Evolutionary conservation across 1,140 invertebrate genomes (phyloP).

Genomic region (Bombus confusus): DNA sequence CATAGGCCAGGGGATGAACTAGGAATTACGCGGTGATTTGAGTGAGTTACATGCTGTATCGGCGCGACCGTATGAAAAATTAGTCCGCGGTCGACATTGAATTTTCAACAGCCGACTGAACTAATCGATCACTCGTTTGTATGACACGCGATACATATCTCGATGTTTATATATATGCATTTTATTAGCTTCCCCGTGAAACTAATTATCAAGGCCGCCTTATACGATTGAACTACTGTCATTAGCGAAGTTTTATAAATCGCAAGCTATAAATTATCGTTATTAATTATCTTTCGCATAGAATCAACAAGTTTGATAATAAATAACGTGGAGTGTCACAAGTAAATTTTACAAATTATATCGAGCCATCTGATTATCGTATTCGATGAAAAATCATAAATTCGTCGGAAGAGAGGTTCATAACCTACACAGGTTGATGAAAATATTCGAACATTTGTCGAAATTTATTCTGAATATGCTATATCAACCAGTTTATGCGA

Average conservation of each 20-base stretch:
- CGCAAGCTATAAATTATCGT: background rate
- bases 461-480: too few species aligned
- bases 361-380: background rate
- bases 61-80: conserved; percentile 20
- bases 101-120: conserved; percentile 14
- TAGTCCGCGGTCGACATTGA: conserved; percentile 35
- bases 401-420: too few species aligned
- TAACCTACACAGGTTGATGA: too few species aligned
- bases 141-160: background rate
- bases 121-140: conserved; percentile 20
- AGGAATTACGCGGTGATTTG: conserved; percentile 32
- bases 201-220: background rate
- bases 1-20: conserved; percentile 22
- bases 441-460: too few species aligned
- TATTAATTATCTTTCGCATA: background rate
- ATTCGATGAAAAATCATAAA: background rate
- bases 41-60: conserved; percentile 10
- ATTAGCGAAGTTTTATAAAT: background rate
- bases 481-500: too few species aligned
- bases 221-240: background rate
- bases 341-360: background rate
- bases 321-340: background rate
- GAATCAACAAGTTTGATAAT: background rate
- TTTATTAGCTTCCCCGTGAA: background rate
- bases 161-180: too few species aligned